Percentiles rank a stretch among this genome's conserved stretches.
Conservation (phyloP, 2,888 invertebrate genomes). For the Abrostola tripartita region DNA sequence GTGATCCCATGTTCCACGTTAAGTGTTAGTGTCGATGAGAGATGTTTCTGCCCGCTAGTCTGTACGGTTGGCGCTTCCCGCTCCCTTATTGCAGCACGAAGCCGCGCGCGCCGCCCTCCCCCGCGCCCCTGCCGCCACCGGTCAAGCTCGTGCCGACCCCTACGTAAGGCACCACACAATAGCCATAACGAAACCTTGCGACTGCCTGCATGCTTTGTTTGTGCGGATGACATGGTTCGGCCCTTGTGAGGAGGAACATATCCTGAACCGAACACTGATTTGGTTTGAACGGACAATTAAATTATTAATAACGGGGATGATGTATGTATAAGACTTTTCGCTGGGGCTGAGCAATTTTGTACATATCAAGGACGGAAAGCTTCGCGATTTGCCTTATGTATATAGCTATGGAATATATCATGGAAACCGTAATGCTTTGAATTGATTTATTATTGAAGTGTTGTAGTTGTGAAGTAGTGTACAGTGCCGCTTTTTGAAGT, state of each 20-base stretch:
- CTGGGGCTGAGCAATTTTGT: slow-evolving; percentile 75
- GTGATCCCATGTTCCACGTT: slow-evolving; percentile 59
- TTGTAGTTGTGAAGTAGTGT: slow-evolving; percentile 59
- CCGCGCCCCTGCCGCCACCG: slow-evolving; percentile 93
- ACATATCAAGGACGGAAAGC: slow-evolving; percentile 69
- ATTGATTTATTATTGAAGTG: slow-evolving; percentile 47
- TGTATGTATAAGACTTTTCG: slow-evolving; percentile 62
- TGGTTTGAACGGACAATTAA: slow-evolving; percentile 48
- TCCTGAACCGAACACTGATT: slow-evolving; percentile 43
- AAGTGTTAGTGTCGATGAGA: slow-evolving; percentile 87
- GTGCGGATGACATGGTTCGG: slow-evolving; percentile 77
- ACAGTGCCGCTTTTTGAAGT: slow-evolving; percentile 54
- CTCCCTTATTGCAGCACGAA: slow-evolving; percentile 98
- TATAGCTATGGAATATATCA: slow-evolving; percentile 61
- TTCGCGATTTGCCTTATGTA: slow-evolving; percentile 70
- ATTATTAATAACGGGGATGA: slow-evolving; percentile 45
- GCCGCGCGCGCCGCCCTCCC: slow-evolving; percentile 93
- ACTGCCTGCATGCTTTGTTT: slow-evolving; percentile 85
- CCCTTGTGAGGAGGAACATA: slow-evolving; percentile 64
- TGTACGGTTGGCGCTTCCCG: slow-evolving; percentile 98
- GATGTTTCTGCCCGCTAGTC: slow-evolving; percentile 91
- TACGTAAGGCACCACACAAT: slow-evolving; percentile 87
- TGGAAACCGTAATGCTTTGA: slow-evolving; percentile 53
- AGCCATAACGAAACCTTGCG: slow-evolving; percentile 66
- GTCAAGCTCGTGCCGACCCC: slow-evolving; percentile 93